Evolutionary conservation across 2,888 invertebrate species (phyloP).

Genomic region (Leucozona laternaria): DNA sequence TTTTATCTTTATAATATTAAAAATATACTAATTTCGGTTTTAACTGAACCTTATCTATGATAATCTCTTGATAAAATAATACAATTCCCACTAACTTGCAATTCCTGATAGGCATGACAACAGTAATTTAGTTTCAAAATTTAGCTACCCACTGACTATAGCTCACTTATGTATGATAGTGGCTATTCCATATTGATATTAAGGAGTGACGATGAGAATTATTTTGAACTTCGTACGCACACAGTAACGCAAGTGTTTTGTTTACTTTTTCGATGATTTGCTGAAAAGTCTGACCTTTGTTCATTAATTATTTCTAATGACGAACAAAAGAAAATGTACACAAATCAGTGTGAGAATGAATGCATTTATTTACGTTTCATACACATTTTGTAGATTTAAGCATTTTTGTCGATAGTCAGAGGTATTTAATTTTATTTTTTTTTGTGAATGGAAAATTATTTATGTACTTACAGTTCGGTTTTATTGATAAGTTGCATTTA

Average conservation of each 20-base stretch:
- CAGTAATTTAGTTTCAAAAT: neutral
- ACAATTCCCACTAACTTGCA: neutral
- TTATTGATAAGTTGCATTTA: neutral
- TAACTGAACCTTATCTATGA: neutral
- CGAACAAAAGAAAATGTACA: neutral
- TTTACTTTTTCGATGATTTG: neutral
- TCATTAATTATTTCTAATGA: neutral
- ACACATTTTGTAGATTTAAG: neutral
- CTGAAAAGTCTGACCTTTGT: neutral
- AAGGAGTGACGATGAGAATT: neutral
- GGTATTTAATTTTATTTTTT: neutral
- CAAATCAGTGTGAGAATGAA: neutral
- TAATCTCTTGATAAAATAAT: neutral
- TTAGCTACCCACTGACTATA: neutral
- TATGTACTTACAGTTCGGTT: neutral
- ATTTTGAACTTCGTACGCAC: neutral
- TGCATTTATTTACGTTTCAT: neutral
- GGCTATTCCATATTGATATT: neutral
- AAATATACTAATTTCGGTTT: neutral
- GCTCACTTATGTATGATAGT: neutral
- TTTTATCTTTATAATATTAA: neutral
- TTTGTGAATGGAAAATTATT: neutral
- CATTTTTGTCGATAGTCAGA: neutral
- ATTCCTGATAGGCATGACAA: neutral
- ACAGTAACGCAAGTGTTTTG: neutral